Evolutionary conservation across 2,888 invertebrate species (phyloP).

Genomic region (Thecophora atra): DNA sequence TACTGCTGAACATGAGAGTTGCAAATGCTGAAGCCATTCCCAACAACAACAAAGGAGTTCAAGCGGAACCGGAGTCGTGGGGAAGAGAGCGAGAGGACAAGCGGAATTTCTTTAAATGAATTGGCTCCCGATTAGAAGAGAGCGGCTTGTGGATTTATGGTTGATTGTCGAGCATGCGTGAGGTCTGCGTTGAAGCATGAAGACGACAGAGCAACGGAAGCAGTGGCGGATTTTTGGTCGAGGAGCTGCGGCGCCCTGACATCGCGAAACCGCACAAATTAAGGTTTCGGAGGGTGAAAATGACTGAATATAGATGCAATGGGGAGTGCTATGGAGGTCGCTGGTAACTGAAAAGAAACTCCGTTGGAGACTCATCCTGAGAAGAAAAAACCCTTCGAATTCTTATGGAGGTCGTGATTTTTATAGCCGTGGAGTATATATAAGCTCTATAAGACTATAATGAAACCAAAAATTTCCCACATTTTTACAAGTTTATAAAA

Average conservation of each 20-base stretch:
- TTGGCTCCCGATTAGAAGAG: conserved; percentile 35
- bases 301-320: too few species aligned
- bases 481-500: too few species aligned
- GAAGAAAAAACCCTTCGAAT: too few species aligned
- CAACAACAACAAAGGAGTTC: conserved; percentile 33
- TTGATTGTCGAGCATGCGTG: conserved; percentile 28
- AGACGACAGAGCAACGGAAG: conserved; percentile 40
- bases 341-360: too few species aligned
- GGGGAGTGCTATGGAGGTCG: too few species aligned
- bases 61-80: conserved; percentile 32
- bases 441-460: background rate
- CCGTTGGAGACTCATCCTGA: too few species aligned
- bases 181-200: conserved; percentile 19
- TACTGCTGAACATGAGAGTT: conserved; percentile 59
- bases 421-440: background rate
- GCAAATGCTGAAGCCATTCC: conserved; percentile 49
- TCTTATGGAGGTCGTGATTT: background rate
- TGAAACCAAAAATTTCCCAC: too few species aligned
- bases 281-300: too few species aligned
- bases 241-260: background rate
- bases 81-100: background rate
- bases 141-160: conserved; percentile 28
- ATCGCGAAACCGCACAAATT: too few species aligned
- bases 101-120: conserved; percentile 29
- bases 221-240: conserved; percentile 38